phyloP scores from a whole-genome alignment of 2,797 vertebrate species.

The Anguilla obscura region DNA sequence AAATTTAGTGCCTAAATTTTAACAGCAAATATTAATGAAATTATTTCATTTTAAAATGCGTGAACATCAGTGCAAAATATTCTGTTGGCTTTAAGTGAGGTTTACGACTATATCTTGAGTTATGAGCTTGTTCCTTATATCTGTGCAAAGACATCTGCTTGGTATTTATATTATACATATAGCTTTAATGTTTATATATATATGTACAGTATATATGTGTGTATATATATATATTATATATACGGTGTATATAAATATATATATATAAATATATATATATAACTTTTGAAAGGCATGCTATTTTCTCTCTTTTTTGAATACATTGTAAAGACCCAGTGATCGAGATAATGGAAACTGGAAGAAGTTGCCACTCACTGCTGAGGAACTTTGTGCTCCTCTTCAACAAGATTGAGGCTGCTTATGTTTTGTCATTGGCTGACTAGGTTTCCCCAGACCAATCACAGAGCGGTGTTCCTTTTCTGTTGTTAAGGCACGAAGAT shows the following conservation, averaged over 20 bases:
- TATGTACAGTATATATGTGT: neutral
- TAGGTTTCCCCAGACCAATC: conserved; percentile 56
- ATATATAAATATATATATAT: neutral
- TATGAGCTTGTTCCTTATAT: neutral
- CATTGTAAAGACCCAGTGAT: neutral
- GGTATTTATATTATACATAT: neutral
- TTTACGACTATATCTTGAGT: neutral
- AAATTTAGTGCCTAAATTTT: neutral
- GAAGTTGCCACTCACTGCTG: neutral
- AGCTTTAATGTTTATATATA: neutral
- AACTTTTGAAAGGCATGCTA: neutral
- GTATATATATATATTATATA: neutral
- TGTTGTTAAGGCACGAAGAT: conserved; percentile 57
- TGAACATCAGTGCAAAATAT: neutral
- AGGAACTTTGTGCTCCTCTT: conserved; percentile 30
- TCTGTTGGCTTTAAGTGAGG: neutral
- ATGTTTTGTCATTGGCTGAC: conserved; percentile 60
- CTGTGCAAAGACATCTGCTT: neutral
- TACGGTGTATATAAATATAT: too few species aligned
- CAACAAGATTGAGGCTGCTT: conserved; percentile 42
- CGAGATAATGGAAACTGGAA: neutral
- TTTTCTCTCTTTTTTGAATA: neutral
- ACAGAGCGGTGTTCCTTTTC: conserved; percentile 34
- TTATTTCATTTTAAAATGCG: too few species aligned
- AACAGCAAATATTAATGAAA: neutral